These are phyloP conservation scores for Nasonia vitripennis DNA, from an alignment of 1,140 invertebrate species.

Conservation along the genomic window DNA sequence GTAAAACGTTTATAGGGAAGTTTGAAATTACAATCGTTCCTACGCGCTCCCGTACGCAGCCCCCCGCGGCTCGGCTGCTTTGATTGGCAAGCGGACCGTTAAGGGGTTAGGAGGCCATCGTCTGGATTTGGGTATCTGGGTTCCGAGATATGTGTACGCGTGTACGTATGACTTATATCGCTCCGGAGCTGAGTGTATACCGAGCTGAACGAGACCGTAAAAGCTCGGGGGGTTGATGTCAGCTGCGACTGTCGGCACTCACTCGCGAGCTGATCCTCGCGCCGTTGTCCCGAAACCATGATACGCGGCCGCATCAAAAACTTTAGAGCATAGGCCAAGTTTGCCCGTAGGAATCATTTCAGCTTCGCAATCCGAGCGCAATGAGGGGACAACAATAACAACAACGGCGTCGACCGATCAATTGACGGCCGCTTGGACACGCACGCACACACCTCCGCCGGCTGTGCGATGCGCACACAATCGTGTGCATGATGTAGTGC, in stretches of 20 bases:
- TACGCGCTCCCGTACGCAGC: not conserved
- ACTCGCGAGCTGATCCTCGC: not conserved
- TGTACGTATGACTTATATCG: slow-evolving; percentile 10
- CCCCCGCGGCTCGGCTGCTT: slow-evolving; percentile 11
- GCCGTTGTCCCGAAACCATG: not conserved
- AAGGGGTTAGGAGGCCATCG: slow-evolving; percentile 53
- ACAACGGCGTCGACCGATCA: not conserved
- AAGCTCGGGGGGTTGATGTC: not conserved
- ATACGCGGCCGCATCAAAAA: too few relatives aligned
- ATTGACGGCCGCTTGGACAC: not conserved
- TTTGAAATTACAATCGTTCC: slow-evolving; percentile 22
- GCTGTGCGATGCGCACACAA: not conserved
- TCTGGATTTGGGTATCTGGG: slow-evolving; percentile 53
- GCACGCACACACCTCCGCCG: too few relatives aligned
- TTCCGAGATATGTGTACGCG: slow-evolving; percentile 21
- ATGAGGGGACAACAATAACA: too few relatives aligned
- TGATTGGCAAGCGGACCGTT: slow-evolving; percentile 46
- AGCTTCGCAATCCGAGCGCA: not conserved
- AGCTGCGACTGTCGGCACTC: not conserved
- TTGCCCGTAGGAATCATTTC: not conserved
- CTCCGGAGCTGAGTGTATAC: not conserved
- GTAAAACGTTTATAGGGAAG: slow-evolving; percentile 23
- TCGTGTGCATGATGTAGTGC: not conserved
- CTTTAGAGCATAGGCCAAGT: too few relatives aligned
- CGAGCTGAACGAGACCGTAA: not conserved